phyloP scores from a whole-genome alignment of 1,140 invertebrate species.

The Rhagoletis zephyria region DNA sequence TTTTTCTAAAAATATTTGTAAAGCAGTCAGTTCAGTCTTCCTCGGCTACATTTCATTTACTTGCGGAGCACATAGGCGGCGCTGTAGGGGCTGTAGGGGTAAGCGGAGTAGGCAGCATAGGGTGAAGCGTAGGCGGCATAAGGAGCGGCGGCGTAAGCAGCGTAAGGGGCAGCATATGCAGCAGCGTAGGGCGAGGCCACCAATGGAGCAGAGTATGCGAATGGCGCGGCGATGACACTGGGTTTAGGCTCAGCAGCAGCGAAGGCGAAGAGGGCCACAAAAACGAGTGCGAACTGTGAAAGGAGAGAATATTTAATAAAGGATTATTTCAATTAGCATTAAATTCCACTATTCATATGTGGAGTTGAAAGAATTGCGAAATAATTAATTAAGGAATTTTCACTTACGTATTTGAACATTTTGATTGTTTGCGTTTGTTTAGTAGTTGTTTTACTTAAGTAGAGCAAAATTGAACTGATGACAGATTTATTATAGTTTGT shows the following conservation, averaged over 20 bases:
- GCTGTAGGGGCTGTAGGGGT: constrained; percentile 32
- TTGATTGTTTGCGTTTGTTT: constrained; percentile 58
- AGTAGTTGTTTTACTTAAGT: constrained; percentile 6
- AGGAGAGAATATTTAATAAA: not conserved
- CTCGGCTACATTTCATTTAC: not conserved
- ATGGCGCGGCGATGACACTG: constrained; percentile 62
- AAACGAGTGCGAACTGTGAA: constrained; percentile 67
- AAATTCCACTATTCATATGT: too few species aligned
- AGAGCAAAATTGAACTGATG: constrained; percentile 47
- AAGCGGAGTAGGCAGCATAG: constrained; percentile 53
- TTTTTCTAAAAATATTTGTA: too few species aligned
- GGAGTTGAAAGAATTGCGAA: not conserved
- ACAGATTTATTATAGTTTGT: not conserved
- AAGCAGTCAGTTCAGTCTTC: not conserved
- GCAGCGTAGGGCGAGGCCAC: constrained; percentile 59
- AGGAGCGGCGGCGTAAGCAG: constrained; percentile 52
- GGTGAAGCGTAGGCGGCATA: constrained; percentile 54
- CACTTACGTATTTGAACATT: constrained; percentile 73
- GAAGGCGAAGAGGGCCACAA: constrained; percentile 68
- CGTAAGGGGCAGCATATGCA: constrained; percentile 57
- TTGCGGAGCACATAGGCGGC: constrained; percentile 56
- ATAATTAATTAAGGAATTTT: not conserved
- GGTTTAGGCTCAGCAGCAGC: constrained; percentile 66
- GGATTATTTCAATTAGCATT: not conserved
- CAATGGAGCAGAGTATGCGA: constrained; percentile 54